These are phyloP conservation scores for Sphyrna mokarran DNA, from an alignment of 2,113 vertebrate species.

Conservation along the genomic window DNA sequence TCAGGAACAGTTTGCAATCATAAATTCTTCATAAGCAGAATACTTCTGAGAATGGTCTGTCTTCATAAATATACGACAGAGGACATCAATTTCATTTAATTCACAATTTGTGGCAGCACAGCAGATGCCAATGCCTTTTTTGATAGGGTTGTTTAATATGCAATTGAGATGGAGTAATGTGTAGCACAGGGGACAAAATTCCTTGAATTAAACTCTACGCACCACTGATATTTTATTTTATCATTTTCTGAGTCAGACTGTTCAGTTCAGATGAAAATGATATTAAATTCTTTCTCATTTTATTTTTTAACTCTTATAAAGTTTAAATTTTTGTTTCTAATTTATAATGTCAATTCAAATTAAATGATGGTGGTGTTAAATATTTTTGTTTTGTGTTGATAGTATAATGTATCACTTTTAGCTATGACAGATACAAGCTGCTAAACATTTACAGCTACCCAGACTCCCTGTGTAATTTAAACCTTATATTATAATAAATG, in stretches of 20 bases:
- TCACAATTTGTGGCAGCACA: constrained; percentile 99
- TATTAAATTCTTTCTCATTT: constrained; percentile 58
- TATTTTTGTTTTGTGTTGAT: constrained; percentile 32
- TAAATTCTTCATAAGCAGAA: constrained; percentile 95
- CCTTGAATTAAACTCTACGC: constrained; percentile 85
- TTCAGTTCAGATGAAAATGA: constrained; percentile 75
- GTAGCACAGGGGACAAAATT: constrained; percentile 78
- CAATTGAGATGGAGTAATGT: constrained; percentile 86
- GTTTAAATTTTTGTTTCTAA: constrained; percentile 73
- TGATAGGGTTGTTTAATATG: constrained; percentile 95
- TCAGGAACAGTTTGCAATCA: constrained; percentile 91
- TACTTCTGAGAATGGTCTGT: constrained; percentile 90
- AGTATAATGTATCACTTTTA: constrained; percentile 30
- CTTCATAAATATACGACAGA: constrained; percentile 95
- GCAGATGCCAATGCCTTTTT: constrained; percentile 92
- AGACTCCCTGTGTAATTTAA: constrained; percentile 25
- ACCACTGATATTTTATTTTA: constrained; percentile 83
- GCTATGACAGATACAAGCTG: constrained; percentile 29
- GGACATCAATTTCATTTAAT: constrained; percentile 99
- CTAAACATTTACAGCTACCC: constrained; percentile 3
- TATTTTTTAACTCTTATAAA: constrained; percentile 54
- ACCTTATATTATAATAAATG: constrained; percentile 30
- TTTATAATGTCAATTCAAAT: constrained; percentile 76
- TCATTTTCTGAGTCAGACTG: constrained; percentile 73
- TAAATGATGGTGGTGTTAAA: constrained; percentile 16